Conservation (phyloP, 1,140 invertebrate genomes). For the Nylanderia fulva region DNA sequence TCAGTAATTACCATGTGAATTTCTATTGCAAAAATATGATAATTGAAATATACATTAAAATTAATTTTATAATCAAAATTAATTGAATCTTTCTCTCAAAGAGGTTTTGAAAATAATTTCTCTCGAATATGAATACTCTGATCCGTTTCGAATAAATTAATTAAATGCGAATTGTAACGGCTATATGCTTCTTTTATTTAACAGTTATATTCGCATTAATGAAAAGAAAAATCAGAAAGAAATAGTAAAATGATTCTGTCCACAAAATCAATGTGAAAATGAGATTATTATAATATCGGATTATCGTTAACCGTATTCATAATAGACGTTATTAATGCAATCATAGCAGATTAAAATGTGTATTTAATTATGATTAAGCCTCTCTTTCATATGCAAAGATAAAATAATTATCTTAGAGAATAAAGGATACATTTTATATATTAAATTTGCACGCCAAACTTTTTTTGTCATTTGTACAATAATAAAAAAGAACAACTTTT, state of each 20-base stretch:
- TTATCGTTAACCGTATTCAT: not conserved
- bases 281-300: not conserved
- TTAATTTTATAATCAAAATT: not conserved
- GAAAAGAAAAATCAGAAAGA: constrained; percentile 6
- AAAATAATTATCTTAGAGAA: constrained; percentile 4
- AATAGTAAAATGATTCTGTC: not conserved
- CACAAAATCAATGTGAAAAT: constrained; percentile 26
- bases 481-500: constrained; percentile 5
- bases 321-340: not conserved
- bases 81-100: not conserved
- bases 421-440: not conserved
- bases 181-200: constrained; percentile 17
- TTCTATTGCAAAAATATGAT: not conserved
- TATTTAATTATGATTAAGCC: not conserved
- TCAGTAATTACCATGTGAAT: not conserved
- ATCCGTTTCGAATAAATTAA: not conserved
- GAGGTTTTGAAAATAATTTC: not conserved
- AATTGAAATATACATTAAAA: not conserved
- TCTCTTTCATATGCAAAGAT: not conserved
- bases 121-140: not conserved
- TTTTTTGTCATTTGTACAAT: not conserved
- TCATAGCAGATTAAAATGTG: not conserved
- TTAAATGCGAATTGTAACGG: not conserved
- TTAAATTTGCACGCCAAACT: not conserved
- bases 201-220: constrained; percentile 1